These are phyloP conservation scores for Botia almorhae DNA, from an alignment of 2,797 vertebrate genomes.

Conservation along the genomic window DNA sequence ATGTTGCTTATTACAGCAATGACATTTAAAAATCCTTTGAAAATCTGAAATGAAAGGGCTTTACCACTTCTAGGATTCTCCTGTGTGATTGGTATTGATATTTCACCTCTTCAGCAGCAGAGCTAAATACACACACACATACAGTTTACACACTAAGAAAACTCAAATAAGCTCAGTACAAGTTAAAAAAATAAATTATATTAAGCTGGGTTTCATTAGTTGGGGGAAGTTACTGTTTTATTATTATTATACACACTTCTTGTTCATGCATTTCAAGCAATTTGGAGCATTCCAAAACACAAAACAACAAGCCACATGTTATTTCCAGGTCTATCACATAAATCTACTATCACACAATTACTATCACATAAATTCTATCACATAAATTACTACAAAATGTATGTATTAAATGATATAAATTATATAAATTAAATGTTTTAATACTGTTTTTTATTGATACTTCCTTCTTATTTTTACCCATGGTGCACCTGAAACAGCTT, in stretches of 20 bases:
- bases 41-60: constrained; percentile 32
- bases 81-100: constrained; percentile 67
- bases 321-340: not conserved
- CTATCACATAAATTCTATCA: too few species aligned
- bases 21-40: not conserved
- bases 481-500: not conserved
- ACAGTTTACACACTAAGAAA: too few species aligned
- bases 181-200: too few species aligned
- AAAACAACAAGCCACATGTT: not conserved
- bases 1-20: not conserved
- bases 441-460: not conserved
- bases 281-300: not conserved
- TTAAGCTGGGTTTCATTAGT: too few species aligned
- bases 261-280: constrained; percentile 14
- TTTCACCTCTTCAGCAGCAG: constrained; percentile 70
- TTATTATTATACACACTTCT: not conserved
- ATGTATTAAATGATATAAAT: too few species aligned
- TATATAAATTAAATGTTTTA: too few species aligned
- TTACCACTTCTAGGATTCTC: constrained; percentile 78
- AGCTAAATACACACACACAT: constrained; percentile 67
- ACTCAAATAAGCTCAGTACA: too few species aligned
- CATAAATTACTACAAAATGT: too few species aligned
- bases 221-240: too few species aligned
- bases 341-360: too few species aligned
- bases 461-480: not conserved